Evolutionary conservation across 2,888 invertebrate genomes (phyloP).

Genomic region (Mesopsocus fuscifrons): DNA sequence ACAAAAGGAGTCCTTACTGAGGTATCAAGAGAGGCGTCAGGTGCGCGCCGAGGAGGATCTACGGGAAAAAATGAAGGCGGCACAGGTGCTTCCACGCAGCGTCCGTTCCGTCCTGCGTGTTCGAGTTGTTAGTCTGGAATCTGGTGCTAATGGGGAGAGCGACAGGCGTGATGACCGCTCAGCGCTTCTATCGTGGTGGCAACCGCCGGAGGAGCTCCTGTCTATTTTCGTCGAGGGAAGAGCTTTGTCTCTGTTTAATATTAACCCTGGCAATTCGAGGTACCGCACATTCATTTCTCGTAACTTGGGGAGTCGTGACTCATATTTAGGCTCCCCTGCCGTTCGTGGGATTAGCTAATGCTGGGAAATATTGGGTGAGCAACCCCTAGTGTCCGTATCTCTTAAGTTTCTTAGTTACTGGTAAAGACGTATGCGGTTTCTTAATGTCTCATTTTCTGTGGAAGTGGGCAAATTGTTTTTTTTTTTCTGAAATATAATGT

Average conservation of each 20-base stretch:
- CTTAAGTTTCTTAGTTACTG: no score
- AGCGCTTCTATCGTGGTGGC: slow-evolving; percentile 47
- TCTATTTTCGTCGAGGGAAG: slow-evolving; percentile 39
- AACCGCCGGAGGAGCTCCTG: slow-evolving; percentile 38
- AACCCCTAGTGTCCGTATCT: no score
- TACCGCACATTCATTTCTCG: not conserved
- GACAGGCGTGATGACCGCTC: slow-evolving; percentile 22
- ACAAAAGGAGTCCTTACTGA: slow-evolving; percentile 2
- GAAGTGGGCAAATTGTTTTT: no score
- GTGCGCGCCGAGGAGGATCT: slow-evolving; percentile 12
- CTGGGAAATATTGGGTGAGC: no score
- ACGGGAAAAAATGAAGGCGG: slow-evolving; percentile 10
- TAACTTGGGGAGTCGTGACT: no score
- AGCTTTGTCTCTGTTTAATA: slow-evolving; percentile 34
- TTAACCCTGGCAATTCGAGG: slow-evolving; percentile 24
- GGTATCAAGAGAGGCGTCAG: slow-evolving; percentile 13
- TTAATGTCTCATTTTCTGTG: no score
- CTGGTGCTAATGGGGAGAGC: no score
- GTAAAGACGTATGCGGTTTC: no score
- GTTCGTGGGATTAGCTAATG: no score
- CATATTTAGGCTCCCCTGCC: no score
- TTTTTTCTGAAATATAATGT: no score
- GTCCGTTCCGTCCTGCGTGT: slow-evolving; percentile 28
- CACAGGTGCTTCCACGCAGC: slow-evolving; percentile 22
- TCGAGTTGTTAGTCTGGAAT: slow-evolving; percentile 22